Evolutionary conservation across 92 coral and sea anemone species (phyloP).

Genomic region (Siderastrea radians): DNA sequence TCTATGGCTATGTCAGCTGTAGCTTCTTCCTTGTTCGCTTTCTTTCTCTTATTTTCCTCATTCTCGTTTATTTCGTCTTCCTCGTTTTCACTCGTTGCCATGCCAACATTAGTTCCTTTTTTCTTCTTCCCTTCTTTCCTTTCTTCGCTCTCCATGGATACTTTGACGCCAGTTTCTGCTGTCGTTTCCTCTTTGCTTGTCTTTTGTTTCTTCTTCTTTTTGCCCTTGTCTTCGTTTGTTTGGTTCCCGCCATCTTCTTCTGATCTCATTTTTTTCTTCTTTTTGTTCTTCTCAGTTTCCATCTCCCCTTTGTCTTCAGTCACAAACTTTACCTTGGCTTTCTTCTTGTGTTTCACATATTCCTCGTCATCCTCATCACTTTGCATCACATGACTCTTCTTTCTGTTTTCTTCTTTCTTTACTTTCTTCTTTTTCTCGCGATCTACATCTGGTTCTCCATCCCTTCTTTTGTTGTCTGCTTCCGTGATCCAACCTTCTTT

Average conservation of each 20-base stretch:
- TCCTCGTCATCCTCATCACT: background rate
- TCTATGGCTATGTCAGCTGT: background rate
- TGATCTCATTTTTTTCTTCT: background rate
- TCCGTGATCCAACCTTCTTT: slow-evolving; percentile 37
- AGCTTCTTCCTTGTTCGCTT: slow-evolving; percentile 5
- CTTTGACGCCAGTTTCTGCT: background rate
- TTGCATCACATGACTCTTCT: slow-evolving; percentile 2
- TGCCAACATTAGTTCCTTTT: background rate
- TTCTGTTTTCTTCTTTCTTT: slow-evolving; percentile 22
- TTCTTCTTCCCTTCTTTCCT: background rate
- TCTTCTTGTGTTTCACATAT: slow-evolving; percentile 25
- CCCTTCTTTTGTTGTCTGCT: slow-evolving; percentile 3
- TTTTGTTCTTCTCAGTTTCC: background rate
- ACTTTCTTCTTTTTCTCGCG: slow-evolving; percentile 20
- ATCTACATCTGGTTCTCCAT: slow-evolving; percentile 26
- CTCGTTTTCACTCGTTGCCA: background rate
- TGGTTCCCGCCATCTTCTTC: slow-evolving; percentile 3
- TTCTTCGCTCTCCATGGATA: background rate
- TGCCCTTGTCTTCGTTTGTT: background rate
- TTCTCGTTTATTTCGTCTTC: background rate
- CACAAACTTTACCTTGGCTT: background rate
- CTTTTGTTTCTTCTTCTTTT: slow-evolving; percentile 1
- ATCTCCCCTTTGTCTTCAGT: slow-evolving; percentile 1
- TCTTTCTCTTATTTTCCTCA: slow-evolving; percentile 13
- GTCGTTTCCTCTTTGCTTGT: background rate